These are phyloP conservation scores for Anoplolepis gracilipes DNA, from an alignment of 1,140 invertebrate species.

Conservation along the genomic window DNA sequence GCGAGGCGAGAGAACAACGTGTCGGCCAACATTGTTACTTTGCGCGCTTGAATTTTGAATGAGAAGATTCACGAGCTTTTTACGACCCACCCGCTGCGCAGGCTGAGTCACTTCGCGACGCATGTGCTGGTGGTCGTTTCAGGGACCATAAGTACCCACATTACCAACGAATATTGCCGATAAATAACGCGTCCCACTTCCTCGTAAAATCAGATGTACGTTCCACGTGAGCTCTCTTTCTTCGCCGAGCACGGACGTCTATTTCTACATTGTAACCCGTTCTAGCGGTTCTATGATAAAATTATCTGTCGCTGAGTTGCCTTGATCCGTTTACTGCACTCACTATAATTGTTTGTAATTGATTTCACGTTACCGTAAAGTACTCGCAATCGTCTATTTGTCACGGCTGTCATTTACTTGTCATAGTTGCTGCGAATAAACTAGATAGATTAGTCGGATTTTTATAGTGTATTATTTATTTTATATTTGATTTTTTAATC, in stretches of 20 bases:
- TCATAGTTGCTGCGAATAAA: constrained; percentile 15
- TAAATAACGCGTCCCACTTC: constrained; percentile 67
- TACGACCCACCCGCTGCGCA: constrained; percentile 49
- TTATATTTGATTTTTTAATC: neutral
- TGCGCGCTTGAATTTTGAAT: constrained; percentile 61
- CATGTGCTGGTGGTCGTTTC: constrained; percentile 57
- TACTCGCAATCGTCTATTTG: constrained; percentile 1
- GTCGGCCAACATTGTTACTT: constrained; percentile 9
- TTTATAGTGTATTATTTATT: neutral
- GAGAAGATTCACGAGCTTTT: constrained; percentile 52
- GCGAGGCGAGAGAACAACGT: neutral
- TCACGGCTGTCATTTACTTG: neutral
- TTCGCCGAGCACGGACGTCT: constrained; percentile 23
- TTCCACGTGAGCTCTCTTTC: neutral
- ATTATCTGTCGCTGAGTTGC: constrained; percentile 40
- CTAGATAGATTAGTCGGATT: too few species aligned
- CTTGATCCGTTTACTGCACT: constrained; percentile 43
- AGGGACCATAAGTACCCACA: constrained; percentile 54
- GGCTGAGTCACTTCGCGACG: constrained; percentile 55
- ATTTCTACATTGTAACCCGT: constrained; percentile 59
- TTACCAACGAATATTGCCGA: constrained; percentile 65
- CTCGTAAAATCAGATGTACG: constrained; percentile 63
- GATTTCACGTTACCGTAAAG: neutral
- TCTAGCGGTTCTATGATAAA: constrained; percentile 44
- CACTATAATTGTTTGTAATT: constrained; percentile 14